These are phyloP conservation scores for Euleptes europaea DNA, from an alignment of 2,113 vertebrate genomes.

Conservation along the genomic window DNA sequence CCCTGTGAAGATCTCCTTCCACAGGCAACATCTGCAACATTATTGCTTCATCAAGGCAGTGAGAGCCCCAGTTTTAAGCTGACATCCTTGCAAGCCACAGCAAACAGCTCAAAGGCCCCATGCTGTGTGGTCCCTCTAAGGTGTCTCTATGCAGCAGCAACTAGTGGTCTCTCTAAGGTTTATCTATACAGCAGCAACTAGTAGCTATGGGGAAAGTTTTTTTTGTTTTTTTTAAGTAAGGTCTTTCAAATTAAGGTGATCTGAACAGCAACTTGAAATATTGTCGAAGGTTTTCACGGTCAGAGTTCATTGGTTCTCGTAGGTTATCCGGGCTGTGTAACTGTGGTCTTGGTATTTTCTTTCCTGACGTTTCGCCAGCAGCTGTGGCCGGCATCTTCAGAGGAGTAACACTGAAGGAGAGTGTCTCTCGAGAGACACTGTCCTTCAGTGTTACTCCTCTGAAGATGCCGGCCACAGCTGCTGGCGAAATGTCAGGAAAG, in stretches of 20 bases:
- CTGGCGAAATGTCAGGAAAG: too few relatives aligned
- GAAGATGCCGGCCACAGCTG: too few relatives aligned
- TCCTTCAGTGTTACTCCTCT: too few relatives aligned
- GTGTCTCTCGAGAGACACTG: too few relatives aligned
- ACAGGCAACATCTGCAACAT: background rate
- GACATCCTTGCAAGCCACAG: background rate
- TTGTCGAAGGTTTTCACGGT: too few relatives aligned
- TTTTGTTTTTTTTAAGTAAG: background rate
- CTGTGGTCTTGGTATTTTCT: too few relatives aligned
- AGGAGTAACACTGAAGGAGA: too few relatives aligned
- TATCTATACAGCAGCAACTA: background rate
- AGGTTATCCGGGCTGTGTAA: too few relatives aligned
- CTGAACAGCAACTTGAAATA: background rate
- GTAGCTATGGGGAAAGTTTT: background rate
- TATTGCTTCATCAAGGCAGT: background rate
- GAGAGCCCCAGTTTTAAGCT: too few relatives aligned
- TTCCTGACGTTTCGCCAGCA: too few relatives aligned
- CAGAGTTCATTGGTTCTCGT: too few relatives aligned
- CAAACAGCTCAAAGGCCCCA: background rate
- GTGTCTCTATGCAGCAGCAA: background rate
- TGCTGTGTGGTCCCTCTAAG: background rate
- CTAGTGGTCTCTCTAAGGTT: background rate
- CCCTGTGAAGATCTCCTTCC: background rate
- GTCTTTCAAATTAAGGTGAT: background rate
- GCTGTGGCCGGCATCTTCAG: too few relatives aligned